These are phyloP conservation scores for Trichomycterus rosablanca DNA, from an alignment of 2,113 vertebrate species.

Conservation along the genomic window DNA sequence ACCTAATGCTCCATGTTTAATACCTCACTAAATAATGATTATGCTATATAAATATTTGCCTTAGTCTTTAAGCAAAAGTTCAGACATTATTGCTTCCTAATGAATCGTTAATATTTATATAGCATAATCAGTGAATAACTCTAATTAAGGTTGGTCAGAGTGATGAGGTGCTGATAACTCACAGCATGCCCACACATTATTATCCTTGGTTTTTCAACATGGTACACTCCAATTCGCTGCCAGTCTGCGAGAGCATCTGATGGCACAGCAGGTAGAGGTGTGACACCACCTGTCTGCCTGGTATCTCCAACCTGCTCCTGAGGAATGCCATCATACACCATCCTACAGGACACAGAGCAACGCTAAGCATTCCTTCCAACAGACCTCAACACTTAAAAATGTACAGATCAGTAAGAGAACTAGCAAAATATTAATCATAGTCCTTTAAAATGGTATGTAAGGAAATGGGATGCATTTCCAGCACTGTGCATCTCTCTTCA, in stretches of 20 bases:
- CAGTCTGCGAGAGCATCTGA: slow-evolving; percentile 38
- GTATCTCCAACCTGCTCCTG: slow-evolving; percentile 31
- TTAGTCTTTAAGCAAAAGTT: too few relatives aligned
- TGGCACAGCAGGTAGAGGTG: slow-evolving; percentile 18
- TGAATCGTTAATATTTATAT: too few relatives aligned
- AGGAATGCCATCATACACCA: slow-evolving; percentile 57
- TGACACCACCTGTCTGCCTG: slow-evolving; percentile 29
- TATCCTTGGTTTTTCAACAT: slow-evolving; percentile 53
- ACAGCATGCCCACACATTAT: slow-evolving; percentile 63
- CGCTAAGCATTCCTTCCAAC: background rate
- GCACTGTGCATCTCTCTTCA: too few relatives aligned
- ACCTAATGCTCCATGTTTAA: too few relatives aligned
- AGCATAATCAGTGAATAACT: too few relatives aligned
- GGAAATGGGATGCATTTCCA: too few relatives aligned
- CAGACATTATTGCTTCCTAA: too few relatives aligned
- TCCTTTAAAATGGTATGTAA: background rate
- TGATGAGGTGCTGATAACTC: slow-evolving; percentile 37
- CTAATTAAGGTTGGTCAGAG: background rate
- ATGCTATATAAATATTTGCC: too few relatives aligned
- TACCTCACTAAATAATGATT: too few relatives aligned
- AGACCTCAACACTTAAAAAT: background rate
- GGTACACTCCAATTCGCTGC: slow-evolving; percentile 46
- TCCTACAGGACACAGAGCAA: slow-evolving; percentile 50
- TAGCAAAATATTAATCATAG: too few relatives aligned
- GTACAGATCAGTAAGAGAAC: too few relatives aligned